Percentiles rank a stretch among this genome's conserved stretches.
phyloP scores from a whole-genome alignment of 2,888 invertebrate species.

The Caradrina kadenii region DNA sequence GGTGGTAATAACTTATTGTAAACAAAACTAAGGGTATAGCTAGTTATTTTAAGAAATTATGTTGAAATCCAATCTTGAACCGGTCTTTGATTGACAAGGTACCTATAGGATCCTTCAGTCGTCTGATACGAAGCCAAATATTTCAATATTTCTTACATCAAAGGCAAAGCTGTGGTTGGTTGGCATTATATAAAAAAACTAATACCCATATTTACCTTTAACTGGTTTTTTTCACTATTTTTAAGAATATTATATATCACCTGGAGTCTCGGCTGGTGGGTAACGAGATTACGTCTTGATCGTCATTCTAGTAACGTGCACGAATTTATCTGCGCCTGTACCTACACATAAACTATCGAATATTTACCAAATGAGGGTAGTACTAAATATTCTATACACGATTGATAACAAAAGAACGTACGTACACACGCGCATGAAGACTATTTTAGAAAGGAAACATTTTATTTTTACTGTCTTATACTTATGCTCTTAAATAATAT shows the following conservation, averaged over 20 bases:
- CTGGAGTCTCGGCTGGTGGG: conserved; percentile 35
- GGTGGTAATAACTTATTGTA: conserved; percentile 1
- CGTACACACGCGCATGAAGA: background rate
- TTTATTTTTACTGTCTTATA: background rate
- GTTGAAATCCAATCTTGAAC: conserved; percentile 11
- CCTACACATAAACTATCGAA: conserved; percentile 60
- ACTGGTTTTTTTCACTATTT: background rate
- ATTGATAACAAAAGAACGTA: conserved; percentile 51
- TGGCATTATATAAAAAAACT: conserved; percentile 8
- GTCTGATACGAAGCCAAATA: conserved; percentile 15
- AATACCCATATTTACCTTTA: conserved; percentile 14
- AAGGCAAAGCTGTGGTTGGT: conserved; percentile 6
- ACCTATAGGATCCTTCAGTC: background rate
- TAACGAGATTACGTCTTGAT: conserved; percentile 54
- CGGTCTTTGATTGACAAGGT: conserved; percentile 5
- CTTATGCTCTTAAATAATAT: background rate
- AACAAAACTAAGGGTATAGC: conserved; percentile 10
- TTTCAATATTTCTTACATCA: conserved; percentile 11
- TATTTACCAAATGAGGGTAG: conserved; percentile 61
- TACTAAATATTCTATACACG: conserved; percentile 62
- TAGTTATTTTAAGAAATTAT: conserved; percentile 3
- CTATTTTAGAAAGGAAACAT: conserved; percentile 13
- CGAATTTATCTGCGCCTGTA: conserved; percentile 62
- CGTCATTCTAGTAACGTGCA: conserved; percentile 53
- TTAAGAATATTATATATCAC: conserved; percentile 18